These are phyloP conservation scores for Agonopterix heracliana DNA, from an alignment of 2,888 invertebrate species.

Conservation along the genomic window DNA sequence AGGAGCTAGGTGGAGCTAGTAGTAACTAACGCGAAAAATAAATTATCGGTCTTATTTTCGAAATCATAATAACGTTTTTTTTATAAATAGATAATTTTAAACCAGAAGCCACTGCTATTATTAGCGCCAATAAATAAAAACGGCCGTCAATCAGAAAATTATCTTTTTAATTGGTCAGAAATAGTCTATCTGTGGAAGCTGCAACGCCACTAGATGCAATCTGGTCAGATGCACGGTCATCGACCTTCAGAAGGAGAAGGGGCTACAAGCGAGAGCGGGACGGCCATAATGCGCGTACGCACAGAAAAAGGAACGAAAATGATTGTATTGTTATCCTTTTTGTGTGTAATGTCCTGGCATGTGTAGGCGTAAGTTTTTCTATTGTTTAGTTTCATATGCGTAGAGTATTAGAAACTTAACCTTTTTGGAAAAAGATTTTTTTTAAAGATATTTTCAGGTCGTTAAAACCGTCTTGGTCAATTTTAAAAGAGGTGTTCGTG, in stretches of 20 bases:
- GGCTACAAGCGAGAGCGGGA: constrained; percentile 45
- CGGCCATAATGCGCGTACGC: constrained; percentile 68
- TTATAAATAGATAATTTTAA: no score
- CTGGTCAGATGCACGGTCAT: constrained; percentile 71
- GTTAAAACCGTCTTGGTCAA: no score
- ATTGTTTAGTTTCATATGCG: constrained; percentile 37
- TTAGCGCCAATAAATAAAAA: constrained; percentile 14
- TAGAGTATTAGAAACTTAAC: no score
- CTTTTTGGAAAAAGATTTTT: no score
- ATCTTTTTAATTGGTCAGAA: constrained; percentile 66
- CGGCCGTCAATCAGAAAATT: constrained; percentile 28
- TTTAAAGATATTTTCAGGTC: no score
- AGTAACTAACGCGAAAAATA: no score
- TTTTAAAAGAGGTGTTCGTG: no score
- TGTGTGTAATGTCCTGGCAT: constrained; percentile 34
- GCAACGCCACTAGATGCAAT: constrained; percentile 70
- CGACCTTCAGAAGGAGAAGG: constrained; percentile 58
- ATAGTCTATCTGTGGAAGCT: constrained; percentile 69
- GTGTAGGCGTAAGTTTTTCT: constrained; percentile 47
- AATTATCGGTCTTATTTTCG: no score
- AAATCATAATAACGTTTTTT: no score
- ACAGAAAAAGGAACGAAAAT: constrained; percentile 71
- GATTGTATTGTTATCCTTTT: constrained; percentile 63
- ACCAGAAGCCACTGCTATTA: neutral
- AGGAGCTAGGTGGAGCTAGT: no score